These are phyloP conservation scores for Ametastegia equiseti DNA, from an alignment of 2,888 invertebrate genomes.

Conservation along the genomic window DNA sequence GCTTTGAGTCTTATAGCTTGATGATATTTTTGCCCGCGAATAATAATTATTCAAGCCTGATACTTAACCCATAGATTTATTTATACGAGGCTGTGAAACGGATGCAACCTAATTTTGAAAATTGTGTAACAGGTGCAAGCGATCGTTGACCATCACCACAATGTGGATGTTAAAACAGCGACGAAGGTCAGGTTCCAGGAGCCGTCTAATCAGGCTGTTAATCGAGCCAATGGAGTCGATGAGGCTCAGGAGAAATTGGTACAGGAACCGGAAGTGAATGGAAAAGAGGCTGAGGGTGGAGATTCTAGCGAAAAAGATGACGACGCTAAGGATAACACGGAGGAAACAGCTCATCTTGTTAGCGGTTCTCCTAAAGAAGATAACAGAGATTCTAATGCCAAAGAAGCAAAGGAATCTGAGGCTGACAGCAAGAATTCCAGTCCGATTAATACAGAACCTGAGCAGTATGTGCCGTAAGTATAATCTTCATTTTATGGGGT, in stretches of 20 bases:
- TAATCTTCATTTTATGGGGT: background rate
- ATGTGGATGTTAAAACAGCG: constrained; percentile 84
- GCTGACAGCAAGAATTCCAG: constrained; percentile 76
- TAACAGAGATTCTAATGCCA: constrained; percentile 68
- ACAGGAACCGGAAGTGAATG: constrained; percentile 60
- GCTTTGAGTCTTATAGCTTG: background rate
- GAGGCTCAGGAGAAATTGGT: constrained; percentile 66
- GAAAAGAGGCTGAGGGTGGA: constrained; percentile 56
- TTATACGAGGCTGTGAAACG: background rate
- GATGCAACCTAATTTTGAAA: background rate
- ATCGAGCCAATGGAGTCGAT: constrained; percentile 68
- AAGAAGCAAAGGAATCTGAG: constrained; percentile 68
- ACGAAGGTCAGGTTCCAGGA: constrained; percentile 94
- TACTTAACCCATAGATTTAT: background rate
- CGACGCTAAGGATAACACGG: constrained; percentile 74
- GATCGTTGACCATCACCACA: constrained; percentile 93
- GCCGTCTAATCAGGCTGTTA: constrained; percentile 75
- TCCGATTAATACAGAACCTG: constrained; percentile 78
- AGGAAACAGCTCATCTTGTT: constrained; percentile 70
- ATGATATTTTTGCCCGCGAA: background rate
- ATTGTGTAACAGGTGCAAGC: constrained; percentile 87
- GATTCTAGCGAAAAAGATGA: constrained; percentile 71
- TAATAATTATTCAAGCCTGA: constrained; percentile 9
- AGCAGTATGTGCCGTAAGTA: constrained; percentile 82
- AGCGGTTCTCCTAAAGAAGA: constrained; percentile 69